These are phyloP conservation scores for Equus quagga DNA, from an alignment of 2,113 vertebrate genomes.

Conservation along the genomic window DNA sequence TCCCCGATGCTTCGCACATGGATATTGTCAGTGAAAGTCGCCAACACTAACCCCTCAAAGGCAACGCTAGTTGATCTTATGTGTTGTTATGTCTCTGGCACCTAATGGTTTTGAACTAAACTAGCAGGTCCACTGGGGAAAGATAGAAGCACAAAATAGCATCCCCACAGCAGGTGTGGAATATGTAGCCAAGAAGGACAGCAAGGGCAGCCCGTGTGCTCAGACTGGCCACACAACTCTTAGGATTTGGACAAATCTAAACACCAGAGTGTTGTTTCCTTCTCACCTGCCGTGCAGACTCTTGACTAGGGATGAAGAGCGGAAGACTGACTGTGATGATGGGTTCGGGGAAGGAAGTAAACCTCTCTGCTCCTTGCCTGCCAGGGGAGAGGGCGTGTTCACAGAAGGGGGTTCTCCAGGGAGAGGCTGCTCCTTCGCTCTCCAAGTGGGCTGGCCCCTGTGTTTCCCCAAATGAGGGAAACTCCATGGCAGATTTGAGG, in stretches of 20 bases:
- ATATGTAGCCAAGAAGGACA: neutral
- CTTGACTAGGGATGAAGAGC: neutral
- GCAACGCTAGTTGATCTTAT: neutral
- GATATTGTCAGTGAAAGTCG: neutral
- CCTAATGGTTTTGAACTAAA: neutral
- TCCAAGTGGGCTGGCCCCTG: neutral
- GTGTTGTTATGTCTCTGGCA: neutral
- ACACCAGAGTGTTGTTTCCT: neutral
- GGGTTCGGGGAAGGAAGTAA: neutral
- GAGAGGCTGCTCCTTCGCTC: neutral
- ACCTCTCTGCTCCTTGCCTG: neutral
- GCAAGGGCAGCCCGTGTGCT: neutral
- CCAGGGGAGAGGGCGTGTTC: neutral
- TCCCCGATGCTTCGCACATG: neutral
- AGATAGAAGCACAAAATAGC: neutral
- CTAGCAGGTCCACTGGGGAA: neutral
- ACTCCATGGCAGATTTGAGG: neutral
- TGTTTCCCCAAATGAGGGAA: neutral
- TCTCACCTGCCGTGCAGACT: neutral
- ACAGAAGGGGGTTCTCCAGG: neutral
- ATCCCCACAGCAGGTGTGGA: neutral
- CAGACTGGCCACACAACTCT: neutral
- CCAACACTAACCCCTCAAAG: neutral
- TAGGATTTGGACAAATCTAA: neutral
- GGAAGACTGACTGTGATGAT: neutral